phyloP scores from a whole-genome alignment of 1,140 invertebrate genomes.

The Drosophila trapezifrons region DNA sequence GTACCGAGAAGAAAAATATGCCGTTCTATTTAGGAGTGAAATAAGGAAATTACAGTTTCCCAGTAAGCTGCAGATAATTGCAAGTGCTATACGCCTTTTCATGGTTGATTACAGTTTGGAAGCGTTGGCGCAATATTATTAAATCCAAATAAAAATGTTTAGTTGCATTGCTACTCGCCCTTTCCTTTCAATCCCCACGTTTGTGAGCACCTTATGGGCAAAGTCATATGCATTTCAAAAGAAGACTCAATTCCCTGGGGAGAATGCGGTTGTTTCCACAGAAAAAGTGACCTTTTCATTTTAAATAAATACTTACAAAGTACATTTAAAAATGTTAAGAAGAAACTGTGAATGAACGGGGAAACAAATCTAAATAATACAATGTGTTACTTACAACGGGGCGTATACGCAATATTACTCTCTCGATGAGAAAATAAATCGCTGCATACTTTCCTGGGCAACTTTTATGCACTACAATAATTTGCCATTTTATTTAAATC shows the following conservation, averaged over 20 bases:
- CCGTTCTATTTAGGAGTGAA: background rate
- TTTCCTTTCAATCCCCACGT: no score
- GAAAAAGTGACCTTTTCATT: background rate
- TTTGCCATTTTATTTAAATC: constrained; percentile 46
- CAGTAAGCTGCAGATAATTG: background rate
- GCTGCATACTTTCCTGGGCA: constrained; percentile 30
- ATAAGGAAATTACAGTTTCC: background rate
- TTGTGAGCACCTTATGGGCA: no score
- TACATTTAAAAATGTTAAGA: no score
- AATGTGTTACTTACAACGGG: background rate
- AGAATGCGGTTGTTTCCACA: background rate
- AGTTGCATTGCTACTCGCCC: no score
- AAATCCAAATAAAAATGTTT: background rate
- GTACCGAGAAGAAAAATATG: constrained; percentile 11
- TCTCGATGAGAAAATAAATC: constrained; percentile 1
- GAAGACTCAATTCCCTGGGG: constrained; percentile 1
- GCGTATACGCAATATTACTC: constrained; percentile 12
- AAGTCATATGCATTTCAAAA: no score
- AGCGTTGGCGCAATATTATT: background rate
- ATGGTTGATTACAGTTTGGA: background rate
- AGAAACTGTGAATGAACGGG: background rate
- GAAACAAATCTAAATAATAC: background rate
- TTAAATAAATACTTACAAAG: no score
- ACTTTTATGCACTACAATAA: constrained; percentile 19
- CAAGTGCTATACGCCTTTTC: background rate